Conservation (phyloP, 2,797 vertebrate species). For the Peromyscus eremicus region DNA sequence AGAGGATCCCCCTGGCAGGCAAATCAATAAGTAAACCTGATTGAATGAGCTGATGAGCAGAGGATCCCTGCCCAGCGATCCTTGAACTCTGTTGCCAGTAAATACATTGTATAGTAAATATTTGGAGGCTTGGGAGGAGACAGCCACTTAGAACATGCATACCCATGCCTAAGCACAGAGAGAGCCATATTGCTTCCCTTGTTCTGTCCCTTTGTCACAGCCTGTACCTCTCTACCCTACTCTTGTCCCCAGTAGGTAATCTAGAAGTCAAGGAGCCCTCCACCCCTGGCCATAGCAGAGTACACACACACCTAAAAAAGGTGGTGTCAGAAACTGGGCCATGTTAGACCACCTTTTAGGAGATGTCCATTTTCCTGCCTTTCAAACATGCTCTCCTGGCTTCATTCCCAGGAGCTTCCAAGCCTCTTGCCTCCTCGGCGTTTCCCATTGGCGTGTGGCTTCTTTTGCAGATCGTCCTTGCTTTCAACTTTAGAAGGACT, state of each 20-base stretch:
- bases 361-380: background rate
- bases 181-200: background rate
- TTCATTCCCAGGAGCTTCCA: background rate
- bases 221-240: background rate
- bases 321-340: background rate
- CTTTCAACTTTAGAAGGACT: constrained; percentile 60
- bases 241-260: background rate
- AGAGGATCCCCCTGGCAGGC: constrained; percentile 17
- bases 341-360: background rate
- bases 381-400: accelerated
- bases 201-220: background rate
- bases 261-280: background rate
- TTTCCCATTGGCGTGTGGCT: constrained; percentile 54
- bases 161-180: background rate
- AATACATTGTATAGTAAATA: constrained; percentile 83
- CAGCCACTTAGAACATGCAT: constrained; percentile 47
- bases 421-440: background rate
- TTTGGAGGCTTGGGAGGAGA: constrained; percentile 69
- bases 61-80: constrained; percentile 82
- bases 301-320: background rate
- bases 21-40: constrained; percentile 79
- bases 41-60: constrained; percentile 85
- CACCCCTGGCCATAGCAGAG: too few species aligned
- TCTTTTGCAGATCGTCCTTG: constrained; percentile 56
- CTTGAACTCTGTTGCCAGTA: constrained; percentile 85